Evolutionary conservation across 2,113 vertebrate species (phyloP).

Genomic region (Holacanthus passer): DNA sequence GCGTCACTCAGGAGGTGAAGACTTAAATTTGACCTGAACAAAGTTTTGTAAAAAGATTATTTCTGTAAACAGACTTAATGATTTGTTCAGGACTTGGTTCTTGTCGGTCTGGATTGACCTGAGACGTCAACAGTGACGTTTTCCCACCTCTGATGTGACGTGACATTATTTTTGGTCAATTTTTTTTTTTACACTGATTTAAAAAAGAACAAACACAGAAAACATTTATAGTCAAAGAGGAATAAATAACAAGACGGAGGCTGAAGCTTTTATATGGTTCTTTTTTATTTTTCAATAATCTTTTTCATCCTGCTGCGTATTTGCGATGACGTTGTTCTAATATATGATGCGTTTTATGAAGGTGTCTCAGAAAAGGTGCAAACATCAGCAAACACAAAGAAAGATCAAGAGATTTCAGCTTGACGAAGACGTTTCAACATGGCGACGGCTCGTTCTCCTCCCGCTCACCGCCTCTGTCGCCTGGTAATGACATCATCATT

Average conservation of each 20-base stretch:
- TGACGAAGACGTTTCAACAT: slow-evolving; percentile 38
- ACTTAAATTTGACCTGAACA: too few relatives aligned
- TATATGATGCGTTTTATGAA: slow-evolving; percentile 73
- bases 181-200: too few relatives aligned
- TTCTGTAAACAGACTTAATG: too few relatives aligned
- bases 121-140: too few relatives aligned
- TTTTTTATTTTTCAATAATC: slow-evolving; percentile 68
- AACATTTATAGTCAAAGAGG: neutral
- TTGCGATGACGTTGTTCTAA: slow-evolving; percentile 70
- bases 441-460: slow-evolving; percentile 25
- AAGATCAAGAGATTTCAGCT: slow-evolving; percentile 34
- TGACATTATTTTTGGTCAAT: too few relatives aligned
- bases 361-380: slow-evolving; percentile 76
- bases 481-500: slow-evolving; percentile 56
- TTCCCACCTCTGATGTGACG: too few relatives aligned
- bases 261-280: slow-evolving; percentile 24
- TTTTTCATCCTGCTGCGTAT: slow-evolving; percentile 77
- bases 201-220: too few relatives aligned
- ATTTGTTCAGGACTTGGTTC: too few relatives aligned
- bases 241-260: slow-evolving; percentile 10
- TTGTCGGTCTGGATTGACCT: too few relatives aligned
- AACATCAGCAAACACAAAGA: slow-evolving; percentile 80
- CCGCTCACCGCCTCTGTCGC: neutral
- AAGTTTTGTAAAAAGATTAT: too few relatives aligned
- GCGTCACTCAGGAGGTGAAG: too few relatives aligned